Evolutionary conservation across 2,113 vertebrate genomes (phyloP).

Genomic region (Lepus europaeus): DNA sequence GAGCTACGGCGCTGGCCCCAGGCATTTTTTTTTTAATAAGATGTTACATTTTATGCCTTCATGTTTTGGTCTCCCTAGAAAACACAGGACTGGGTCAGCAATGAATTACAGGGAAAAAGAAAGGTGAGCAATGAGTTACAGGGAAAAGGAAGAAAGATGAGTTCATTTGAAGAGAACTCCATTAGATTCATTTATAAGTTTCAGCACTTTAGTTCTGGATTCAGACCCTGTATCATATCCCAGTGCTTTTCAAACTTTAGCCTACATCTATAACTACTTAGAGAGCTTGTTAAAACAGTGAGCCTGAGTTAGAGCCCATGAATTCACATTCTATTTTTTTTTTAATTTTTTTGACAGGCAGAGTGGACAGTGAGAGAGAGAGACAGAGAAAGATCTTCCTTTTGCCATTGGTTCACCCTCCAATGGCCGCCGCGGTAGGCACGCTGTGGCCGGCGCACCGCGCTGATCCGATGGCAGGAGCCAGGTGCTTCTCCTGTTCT

Average conservation of each 20-base stretch:
- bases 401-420: too few species aligned
- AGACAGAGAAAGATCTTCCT: too few species aligned
- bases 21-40: background rate
- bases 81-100: background rate
- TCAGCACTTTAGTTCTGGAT: constrained; percentile 25
- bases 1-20: too few species aligned
- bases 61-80: background rate
- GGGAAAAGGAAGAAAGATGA: background rate
- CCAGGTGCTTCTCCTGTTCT: too few species aligned
- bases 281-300: constrained; percentile 8
- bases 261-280: background rate
- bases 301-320: too few species aligned
- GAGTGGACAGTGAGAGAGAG: too few species aligned
- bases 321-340: background rate
- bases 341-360: too few species aligned
- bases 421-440: too few species aligned
- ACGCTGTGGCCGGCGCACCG: too few species aligned
- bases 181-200: constrained; percentile 25
- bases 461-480: too few species aligned
- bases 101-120: constrained; percentile 11
- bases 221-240: background rate
- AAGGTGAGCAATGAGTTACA: background rate
- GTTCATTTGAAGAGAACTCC: background rate
- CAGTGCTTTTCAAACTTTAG: constrained; percentile 42
- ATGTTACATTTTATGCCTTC: constrained; percentile 41